Evolutionary conservation across 2,888 invertebrate species (phyloP).

Genomic region (Pristionchus entomophagus): DNA sequence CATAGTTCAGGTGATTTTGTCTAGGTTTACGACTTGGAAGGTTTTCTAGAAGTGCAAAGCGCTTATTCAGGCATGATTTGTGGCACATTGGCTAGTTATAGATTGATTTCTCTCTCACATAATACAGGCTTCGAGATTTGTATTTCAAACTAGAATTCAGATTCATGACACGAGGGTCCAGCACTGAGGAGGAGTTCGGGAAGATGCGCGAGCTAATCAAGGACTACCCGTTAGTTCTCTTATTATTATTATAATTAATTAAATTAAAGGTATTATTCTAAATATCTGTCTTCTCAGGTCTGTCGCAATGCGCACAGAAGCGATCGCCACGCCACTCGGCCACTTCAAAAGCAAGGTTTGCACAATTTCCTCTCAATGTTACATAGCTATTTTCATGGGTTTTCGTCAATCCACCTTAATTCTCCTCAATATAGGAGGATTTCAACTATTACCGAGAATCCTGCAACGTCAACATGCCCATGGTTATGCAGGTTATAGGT

Average conservation of each 20-base stretch:
- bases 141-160: not conserved
- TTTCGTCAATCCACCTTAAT: no score
- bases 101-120: no score
- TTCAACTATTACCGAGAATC: slow-evolving; percentile 84
- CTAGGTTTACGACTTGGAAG: no score
- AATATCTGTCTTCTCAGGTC: slow-evolving; percentile 79
- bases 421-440: slow-evolving; percentile 76
- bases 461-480: slow-evolving; percentile 96
- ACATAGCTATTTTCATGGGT: not conserved
- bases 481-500: slow-evolving; percentile 98
- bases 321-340: slow-evolving; percentile 96
- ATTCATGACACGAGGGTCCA: slow-evolving; percentile 90
- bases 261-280: not conserved
- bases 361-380: no score
- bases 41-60: not conserved
- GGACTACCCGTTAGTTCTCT: slow-evolving; percentile 38
- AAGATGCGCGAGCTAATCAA: slow-evolving; percentile 86
- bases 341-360: slow-evolving; percentile 79
- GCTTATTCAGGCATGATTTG: not conserved
- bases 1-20: slow-evolving; percentile 11
- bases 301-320: slow-evolving; percentile 92
- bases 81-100: not conserved
- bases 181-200: slow-evolving; percentile 96
- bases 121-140: no score
- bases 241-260: not conserved